Evolutionary conservation across 2,888 invertebrate genomes (phyloP), one percentile per base, ranked within the genome.

Genomic region (Leuctra nigra): DNA sequence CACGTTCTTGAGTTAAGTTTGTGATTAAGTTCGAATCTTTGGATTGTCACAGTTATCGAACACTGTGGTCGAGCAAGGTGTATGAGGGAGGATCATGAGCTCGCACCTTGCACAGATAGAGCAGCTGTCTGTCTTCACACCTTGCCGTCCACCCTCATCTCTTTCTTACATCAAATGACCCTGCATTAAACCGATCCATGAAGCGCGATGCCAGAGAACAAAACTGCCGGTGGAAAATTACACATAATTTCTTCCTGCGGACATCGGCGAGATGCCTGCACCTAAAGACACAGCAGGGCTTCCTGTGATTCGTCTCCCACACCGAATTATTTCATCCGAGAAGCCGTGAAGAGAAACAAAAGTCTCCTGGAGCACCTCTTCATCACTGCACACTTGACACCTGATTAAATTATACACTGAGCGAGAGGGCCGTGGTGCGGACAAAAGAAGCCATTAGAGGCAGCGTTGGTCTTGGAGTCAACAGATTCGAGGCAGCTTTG

Each of bases 381-480:
- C 29, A 29, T 29, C 29, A 7, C 29, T 29, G 7, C 29, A 29
- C 29, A 29, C 29, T 29, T 29, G 29, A 29, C 29, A 29, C 7
- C 44, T 23, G 44, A 44, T 44, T 44, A 44, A 44, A 44, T 44
- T 44, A 44, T 23, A 44, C 20, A 44, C 18, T 14, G 23, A 16
- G 23, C 23, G 2, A 4, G 11, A 44, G 44, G 44, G 44, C n/a
- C 20, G 44, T 44, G 22, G 44, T 22, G 4, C 20, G 33, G 18
- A 50, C 50, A 50, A 50, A 33, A 35, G 50, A 35, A 50, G 50
- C 50, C 50, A 50, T 50, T 50, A 50, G 50, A 50, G 50, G 33
- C 50, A 50, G 18, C 16, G 38, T 9, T 44, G 29, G 48, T 48
- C 16, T 48, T 4, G 4, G 29, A 48, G 48, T 48, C 48, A 47